Evolutionary conservation across 2,888 invertebrate genomes (phyloP).

Genomic region (Erebia epiphron): DNA sequence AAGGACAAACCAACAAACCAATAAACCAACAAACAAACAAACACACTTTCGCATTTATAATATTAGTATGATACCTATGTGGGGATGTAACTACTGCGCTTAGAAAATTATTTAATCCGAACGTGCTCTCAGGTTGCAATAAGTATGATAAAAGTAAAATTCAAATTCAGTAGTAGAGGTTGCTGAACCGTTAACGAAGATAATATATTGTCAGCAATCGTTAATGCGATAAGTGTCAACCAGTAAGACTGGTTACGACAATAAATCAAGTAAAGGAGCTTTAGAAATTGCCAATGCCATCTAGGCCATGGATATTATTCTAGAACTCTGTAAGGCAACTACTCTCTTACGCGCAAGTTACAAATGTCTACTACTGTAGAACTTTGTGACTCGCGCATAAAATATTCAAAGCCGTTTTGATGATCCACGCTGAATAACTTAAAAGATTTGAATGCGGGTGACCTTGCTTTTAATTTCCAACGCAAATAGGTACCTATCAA

Average conservation of each 20-base stretch:
- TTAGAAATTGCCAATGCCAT: background rate
- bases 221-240: constrained; percentile 3
- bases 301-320: background rate
- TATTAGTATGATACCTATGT: too few relatives aligned
- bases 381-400: too few relatives aligned
- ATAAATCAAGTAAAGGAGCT: background rate
- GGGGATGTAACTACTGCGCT: background rate
- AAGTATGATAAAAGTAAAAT: background rate
- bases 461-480: constrained; percentile 8
- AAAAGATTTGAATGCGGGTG: constrained; percentile 7
- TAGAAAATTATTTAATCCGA: background rate
- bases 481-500: background rate
- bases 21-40: too few relatives aligned
- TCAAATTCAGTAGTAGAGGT: background rate
- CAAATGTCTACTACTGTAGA: background rate
- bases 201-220: constrained; percentile 1
- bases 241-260: background rate
- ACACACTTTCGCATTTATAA: too few relatives aligned
- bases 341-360: too few relatives aligned
- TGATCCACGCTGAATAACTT: constrained; percentile 11
- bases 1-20: too few relatives aligned
- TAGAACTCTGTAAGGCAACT: background rate
- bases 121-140: background rate
- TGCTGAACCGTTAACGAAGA: background rate
- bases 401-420: constrained; percentile 4